Base-by-base conservation (phyloP, 2,797 vertebrate species). In the Cryptoprocta ferox region DNA sequence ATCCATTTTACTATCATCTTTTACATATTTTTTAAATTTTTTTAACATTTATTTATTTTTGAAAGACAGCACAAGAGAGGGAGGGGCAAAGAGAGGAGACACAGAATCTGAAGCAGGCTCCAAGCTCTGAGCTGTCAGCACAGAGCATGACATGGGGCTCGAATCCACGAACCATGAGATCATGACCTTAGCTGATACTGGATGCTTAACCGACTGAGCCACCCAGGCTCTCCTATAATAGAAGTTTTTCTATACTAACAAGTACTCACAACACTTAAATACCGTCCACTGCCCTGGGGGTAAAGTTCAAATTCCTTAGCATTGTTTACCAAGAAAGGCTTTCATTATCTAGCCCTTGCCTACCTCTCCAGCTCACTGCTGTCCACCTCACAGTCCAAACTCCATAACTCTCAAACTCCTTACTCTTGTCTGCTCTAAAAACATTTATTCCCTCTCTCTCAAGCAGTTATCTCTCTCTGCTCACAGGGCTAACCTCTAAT, bases 291-390 rank as follows among this genome's bases (percentile, higher is more conserved):
- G 37, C 66, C 78, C 50, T 87, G 24, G 48, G 19, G 35, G 78
- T 86, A 85, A 96, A 95, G 79, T 86, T 96, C 53, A 93, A 88
- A 95, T 79, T 94, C 78, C 48, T 98, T 63, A 91, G 53, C n/a
- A 85, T 5, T 9, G 50, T 76, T 86, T 91, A 86, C 39, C 45
- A 94, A 91, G 61, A 89, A 96, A 89, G 68, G 15, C 61, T 95
- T 93, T 93, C 61, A 50, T 66, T 79, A 80, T 45, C 65, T 70
- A 61, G 18, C 50, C 63, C 32, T 35, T 28, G 9, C 79, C 93
- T 71, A 56, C 39, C 39, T 59, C 81, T 59, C 71, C 59, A 91
- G 32, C 19, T 94, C 73, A 59, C 8, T 35, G 56, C 0, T 73
- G 63, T 35, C 73, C 21, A 73, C 30, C 42, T 87, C 81, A 83